Conservation (phyloP, 1,140 invertebrate genomes). For the Sweltsa coloradensis region DNA sequence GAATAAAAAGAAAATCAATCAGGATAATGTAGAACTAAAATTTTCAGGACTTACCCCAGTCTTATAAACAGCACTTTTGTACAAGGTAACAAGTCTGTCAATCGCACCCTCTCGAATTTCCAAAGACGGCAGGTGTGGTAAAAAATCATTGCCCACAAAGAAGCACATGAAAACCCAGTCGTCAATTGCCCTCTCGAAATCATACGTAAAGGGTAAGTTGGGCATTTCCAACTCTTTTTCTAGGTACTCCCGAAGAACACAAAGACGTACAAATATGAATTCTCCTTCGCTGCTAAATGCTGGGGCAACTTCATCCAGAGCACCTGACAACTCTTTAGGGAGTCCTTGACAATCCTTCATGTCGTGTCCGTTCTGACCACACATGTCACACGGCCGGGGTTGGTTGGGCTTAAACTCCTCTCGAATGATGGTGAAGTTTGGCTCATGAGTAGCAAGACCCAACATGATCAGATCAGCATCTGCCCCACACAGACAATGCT, state of each 20-base stretch:
- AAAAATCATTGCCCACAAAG: slow-evolving; percentile 99
- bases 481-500: slow-evolving; percentile 95
- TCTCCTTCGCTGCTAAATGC: slow-evolving; percentile 56
- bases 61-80: slow-evolving; percentile 91
- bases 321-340: slow-evolving; percentile 28
- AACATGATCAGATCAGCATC: slow-evolving; percentile 99
- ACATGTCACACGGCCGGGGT: slow-evolving; percentile 91
- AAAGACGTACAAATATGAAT: slow-evolving; percentile 84
- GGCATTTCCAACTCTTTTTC: slow-evolving; percentile 85
- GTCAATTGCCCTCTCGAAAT: slow-evolving; percentile 83
- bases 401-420: slow-evolving; percentile 99
- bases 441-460: slow-evolving; percentile 96
- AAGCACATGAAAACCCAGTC: slow-evolving; percentile 99
- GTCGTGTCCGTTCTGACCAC: slow-evolving; percentile 90
- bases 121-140: slow-evolving; percentile 95
- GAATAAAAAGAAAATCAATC: too few species aligned
- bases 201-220: slow-evolving; percentile 82
- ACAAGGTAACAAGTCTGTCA: slow-evolving; percentile 84
- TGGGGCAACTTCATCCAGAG: slow-evolving; percentile 32
- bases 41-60: slow-evolving; percentile 49
- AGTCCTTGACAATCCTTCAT: slow-evolving; percentile 87
- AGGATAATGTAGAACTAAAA: neutral
- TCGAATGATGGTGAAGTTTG: slow-evolving; percentile 94
- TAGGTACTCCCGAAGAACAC: slow-evolving; percentile 90
- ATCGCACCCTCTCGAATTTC: slow-evolving; percentile 98